A percentile compares a stretch with the other conserved stretches of the same genome.
Evolutionary conservation across 2,888 invertebrate species (phyloP).

Genomic region (Cactoblastis cactorum): DNA sequence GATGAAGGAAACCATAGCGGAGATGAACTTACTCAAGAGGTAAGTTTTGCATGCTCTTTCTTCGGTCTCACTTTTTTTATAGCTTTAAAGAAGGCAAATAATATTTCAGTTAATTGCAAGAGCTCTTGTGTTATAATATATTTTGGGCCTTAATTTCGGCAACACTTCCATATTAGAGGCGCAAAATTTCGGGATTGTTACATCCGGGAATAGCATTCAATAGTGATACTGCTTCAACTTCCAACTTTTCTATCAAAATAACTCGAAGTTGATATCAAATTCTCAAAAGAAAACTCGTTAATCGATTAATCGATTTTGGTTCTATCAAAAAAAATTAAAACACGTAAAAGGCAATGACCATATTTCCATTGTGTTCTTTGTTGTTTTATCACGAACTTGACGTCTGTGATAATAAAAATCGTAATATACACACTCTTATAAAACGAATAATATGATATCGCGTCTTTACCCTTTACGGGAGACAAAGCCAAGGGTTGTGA

Average conservation of each 20-base stretch:
- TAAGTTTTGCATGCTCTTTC: slow-evolving; percentile 36
- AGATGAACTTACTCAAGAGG: slow-evolving; percentile 75
- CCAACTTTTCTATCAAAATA: no score
- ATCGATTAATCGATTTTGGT: background rate
- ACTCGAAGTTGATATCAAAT: background rate
- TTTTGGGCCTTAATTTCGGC: no score
- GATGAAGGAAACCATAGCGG: slow-evolving; percentile 71
- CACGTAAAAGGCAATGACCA: background rate
- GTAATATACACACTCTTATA: no score
- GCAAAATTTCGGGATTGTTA: no score
- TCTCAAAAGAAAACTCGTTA: background rate
- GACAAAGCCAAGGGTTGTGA: no score
- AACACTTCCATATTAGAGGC: no score
- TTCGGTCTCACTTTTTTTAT: background rate
- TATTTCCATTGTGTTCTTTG: background rate
- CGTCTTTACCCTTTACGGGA: no score
- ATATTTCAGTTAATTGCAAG: background rate
- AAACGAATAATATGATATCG: no score
- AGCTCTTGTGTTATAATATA: background rate
- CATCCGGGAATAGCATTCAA: no score
- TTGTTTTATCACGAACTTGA: background rate
- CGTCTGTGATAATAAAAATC: background rate
- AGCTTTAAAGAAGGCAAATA: background rate
- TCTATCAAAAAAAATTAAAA: background rate
- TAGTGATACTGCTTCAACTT: no score